A percentile compares a stretch with the other conserved stretches of the same genome.
phyloP scores from a whole-genome alignment of 2,888 invertebrate genomes.

The Erebia palarica region DNA sequence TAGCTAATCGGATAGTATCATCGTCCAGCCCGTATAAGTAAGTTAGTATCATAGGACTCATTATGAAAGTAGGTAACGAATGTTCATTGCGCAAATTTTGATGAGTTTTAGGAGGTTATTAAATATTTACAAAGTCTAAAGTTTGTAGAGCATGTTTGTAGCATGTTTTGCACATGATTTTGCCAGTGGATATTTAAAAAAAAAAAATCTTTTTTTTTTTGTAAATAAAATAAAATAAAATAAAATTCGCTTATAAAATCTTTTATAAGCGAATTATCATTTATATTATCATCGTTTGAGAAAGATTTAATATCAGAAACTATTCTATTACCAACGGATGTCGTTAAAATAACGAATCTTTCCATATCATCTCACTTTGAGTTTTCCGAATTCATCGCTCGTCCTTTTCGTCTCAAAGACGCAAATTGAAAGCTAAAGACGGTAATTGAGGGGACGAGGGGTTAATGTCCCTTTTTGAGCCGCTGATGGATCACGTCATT shows the following conservation, averaged over 20 bases:
- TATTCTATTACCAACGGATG: not conserved
- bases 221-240: no score
- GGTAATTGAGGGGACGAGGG: conserved; percentile 77
- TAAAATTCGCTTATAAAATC: no score
- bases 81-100: not conserved
- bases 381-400: conserved; percentile 54
- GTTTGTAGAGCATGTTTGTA: not conserved
- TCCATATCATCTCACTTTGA: conserved; percentile 41
- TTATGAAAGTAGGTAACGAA: not conserved
- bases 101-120: not conserved
- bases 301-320: not conserved
- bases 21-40: not conserved
- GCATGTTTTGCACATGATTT: no score
- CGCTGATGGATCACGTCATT: conserved; percentile 75
- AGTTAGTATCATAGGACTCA: not conserved
- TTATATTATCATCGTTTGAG: not conserved
- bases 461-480: conserved; percentile 70
- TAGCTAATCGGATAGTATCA: not conserved
- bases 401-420: conserved; percentile 68
- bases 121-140: conserved; percentile 5
- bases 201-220: no score
- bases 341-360: conserved; percentile 27
- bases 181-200: no score
- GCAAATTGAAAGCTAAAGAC: conserved; percentile 80
- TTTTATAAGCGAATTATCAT: not conserved